Conservation (phyloP, 92 coral and sea anemone genomes). For the Epizoanthus ramosus region DNA sequence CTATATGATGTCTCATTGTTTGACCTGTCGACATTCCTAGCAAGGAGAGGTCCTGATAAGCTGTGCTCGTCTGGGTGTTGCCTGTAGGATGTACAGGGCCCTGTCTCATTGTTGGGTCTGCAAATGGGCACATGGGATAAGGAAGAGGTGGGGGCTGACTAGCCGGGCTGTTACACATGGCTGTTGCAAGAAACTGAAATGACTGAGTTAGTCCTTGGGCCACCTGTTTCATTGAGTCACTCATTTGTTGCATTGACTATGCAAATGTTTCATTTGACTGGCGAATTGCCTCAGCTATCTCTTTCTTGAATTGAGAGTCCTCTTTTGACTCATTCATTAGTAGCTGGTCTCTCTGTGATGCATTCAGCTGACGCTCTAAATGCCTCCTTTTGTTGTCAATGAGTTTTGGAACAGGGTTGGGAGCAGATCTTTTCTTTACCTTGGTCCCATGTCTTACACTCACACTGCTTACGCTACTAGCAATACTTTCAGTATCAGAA, state of each 20-base stretch:
- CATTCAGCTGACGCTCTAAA: slow-evolving; percentile 59
- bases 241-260: slow-evolving; percentile 62
- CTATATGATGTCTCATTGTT: no score
- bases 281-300: slow-evolving; percentile 45
- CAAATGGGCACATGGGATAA: no score
- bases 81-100: no score
- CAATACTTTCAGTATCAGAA: slow-evolving; percentile 48
- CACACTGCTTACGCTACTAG: slow-evolving; percentile 50
- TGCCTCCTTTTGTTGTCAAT: slow-evolving; percentile 63
- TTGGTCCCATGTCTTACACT: slow-evolving; percentile 31
- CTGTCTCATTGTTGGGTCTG: no score
- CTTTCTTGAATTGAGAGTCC: slow-evolving; percentile 58
- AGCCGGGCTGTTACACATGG: no score
- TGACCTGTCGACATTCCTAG: no score
- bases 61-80: no score
- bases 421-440: slow-evolving; percentile 31
- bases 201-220: no score
- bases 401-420: slow-evolving; percentile 60
- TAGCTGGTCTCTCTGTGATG: slow-evolving; percentile 62
- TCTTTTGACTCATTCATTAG: slow-evolving; percentile 56
- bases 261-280: slow-evolving; percentile 63
- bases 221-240: slow-evolving; percentile 53
- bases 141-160: no score
- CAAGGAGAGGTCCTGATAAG: no score
- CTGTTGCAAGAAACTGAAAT: no score